phyloP scores from a whole-genome alignment of 2,113 vertebrate species.

The Synchiropus splendidus region DNA sequence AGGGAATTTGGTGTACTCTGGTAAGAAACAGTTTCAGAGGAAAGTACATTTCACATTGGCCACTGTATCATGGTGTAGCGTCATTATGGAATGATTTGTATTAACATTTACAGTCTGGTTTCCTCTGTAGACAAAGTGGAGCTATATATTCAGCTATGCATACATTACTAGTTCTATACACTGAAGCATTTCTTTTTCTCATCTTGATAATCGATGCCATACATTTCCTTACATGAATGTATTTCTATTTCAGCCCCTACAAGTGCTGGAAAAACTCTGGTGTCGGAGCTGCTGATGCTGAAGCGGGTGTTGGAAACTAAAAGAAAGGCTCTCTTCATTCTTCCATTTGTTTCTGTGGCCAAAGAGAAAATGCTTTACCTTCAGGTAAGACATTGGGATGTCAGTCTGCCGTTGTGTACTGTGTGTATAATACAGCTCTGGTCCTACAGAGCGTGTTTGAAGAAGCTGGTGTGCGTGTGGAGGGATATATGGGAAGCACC shows the following conservation, averaged over 20 bases:
- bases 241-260: slow-evolving; percentile 77
- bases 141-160: too few relatives aligned
- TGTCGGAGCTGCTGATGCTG: slow-evolving; percentile 88
- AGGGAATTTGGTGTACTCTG: slow-evolving; percentile 90
- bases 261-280: slow-evolving; percentile 93
- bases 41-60: neutral
- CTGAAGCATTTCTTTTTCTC: too few relatives aligned
- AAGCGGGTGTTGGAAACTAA: slow-evolving; percentile 86
- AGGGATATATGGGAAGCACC: slow-evolving; percentile 87
- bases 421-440: too few relatives aligned
- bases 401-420: too few relatives aligned
- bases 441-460: slow-evolving; percentile 79
- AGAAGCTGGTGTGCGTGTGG: slow-evolving; percentile 82
- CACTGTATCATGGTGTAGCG: too few relatives aligned
- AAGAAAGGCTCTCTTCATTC: slow-evolving; percentile 90
- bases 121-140: too few relatives aligned
- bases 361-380: slow-evolving; percentile 94
- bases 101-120: too few relatives aligned
- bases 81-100: too few relatives aligned
- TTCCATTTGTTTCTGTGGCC: slow-evolving; percentile 94
- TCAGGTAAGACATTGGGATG: slow-evolving; percentile 68
- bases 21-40: slow-evolving; percentile 58
- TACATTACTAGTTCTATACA: too few relatives aligned
- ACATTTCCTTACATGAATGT: too few relatives aligned
- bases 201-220: too few relatives aligned